Evolutionary conservation across 2,113 vertebrate genomes (phyloP), one percentile per base, ranked within the genome.

Genomic region (Malurus alboscapulatus): DNA sequence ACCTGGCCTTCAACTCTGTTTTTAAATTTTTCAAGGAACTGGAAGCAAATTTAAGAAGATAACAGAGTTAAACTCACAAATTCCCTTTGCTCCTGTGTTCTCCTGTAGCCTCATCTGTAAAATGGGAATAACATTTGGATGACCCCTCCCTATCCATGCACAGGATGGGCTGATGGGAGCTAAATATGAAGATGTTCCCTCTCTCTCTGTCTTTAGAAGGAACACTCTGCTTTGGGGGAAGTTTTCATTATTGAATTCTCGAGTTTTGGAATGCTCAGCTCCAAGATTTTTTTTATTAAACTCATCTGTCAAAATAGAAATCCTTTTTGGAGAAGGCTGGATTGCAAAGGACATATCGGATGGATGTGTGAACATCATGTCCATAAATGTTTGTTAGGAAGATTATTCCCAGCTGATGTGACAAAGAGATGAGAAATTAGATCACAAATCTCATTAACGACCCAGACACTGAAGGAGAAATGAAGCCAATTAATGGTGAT

Each of bases 361-460:
- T 68, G 69, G 68, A 84, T 38, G 58, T 65, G 83, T 42, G 88
- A 44, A 62, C 81, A 90, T 94, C 53, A 74, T 51, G 73, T 67
- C 92, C 90, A 66, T 94, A 94, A 93, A 93, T 94, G 95, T 96
- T 96, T 94, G 95, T 94, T 95, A 90, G 91, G 81, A 88, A 92
- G 87, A 94, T 93, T 72, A 95, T 88, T 73, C 87, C 84, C 88
- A 78, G 25, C 69, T 79, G 86, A 61, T 81, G 2, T 14, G 92
- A 92, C 88, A 93, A 91, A 91, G 92, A 84, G 76, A 82, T 72
- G 91, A 94, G 78, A 68, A 89, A 92, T 94, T 61, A 89, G 89
- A 87, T 89, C 88, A 92, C 81, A 92, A 89, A 91, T 84, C 91
- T 96, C 96, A 92, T 95, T 91, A 95, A 84, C 5, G 17, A 53